Evolutionary conservation across 2,888 invertebrate genomes (phyloP).

Genomic region (Eristalinus aeneus): DNA sequence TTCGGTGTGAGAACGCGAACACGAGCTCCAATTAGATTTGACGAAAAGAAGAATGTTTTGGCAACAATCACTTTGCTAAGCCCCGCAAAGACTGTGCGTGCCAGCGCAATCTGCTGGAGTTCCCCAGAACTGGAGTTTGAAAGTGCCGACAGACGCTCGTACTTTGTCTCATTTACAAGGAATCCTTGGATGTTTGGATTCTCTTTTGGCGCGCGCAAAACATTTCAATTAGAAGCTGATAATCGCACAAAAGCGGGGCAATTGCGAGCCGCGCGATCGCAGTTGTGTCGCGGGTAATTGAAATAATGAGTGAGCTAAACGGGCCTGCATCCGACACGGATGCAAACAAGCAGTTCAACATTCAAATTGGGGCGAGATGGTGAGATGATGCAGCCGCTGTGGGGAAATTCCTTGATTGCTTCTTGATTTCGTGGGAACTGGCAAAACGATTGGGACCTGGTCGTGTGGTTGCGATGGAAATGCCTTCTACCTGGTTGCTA

Average conservation of each 20-base stretch:
- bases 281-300: not conserved
- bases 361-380: not conserved
- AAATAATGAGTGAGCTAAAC: not conserved
- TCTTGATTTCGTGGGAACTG: not conserved
- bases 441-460: too few species aligned
- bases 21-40: constrained; percentile 50
- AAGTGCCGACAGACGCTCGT: constrained; percentile 32
- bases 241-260: not conserved
- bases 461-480: not conserved
- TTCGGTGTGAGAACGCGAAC: constrained; percentile 9
- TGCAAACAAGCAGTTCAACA: not conserved
- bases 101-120: not conserved
- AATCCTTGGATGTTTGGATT: not conserved
- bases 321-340: not conserved
- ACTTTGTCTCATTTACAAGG: constrained; percentile 29
- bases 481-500: not conserved
- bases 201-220: not conserved
- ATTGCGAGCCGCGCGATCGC: not conserved
- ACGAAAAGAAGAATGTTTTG: constrained; percentile 30
- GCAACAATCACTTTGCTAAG: not conserved
- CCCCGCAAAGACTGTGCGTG: not conserved
- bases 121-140: not conserved
- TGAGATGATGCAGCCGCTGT: not conserved
- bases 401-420: not conserved
- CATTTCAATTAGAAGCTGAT: constrained; percentile 31